A percentile compares a stretch with the other conserved stretches of the same genome.
Conservation (phyloP, 2,113 vertebrate species). For the Dasyprocta punctata region DNA sequence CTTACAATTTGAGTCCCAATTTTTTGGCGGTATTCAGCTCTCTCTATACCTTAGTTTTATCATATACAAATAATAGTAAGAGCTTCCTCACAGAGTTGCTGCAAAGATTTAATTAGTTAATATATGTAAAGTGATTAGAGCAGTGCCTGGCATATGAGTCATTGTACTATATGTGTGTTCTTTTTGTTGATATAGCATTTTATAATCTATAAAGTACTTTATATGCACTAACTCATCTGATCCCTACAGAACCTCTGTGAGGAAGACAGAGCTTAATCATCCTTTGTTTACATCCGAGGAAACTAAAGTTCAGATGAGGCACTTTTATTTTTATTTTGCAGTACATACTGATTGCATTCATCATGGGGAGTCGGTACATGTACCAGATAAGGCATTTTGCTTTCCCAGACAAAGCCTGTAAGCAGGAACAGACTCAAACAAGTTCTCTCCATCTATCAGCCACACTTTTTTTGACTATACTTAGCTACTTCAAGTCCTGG, state of each 20-base stretch:
- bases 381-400: background rate
- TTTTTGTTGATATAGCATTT: background rate
- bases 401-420: background rate
- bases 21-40: background rate
- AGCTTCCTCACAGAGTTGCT: background rate
- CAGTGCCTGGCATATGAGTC: background rate
- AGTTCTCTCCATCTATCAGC: background rate
- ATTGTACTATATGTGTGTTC: background rate
- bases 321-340: background rate
- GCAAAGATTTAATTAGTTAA: background rate
- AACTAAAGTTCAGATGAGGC: background rate
- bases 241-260: background rate
- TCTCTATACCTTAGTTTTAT: background rate
- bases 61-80: background rate
- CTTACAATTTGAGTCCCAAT: background rate
- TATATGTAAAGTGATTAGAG: background rate
- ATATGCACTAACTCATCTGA: background rate
- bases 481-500: background rate
- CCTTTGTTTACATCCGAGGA: constrained; percentile 4
- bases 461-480: background rate
- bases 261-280: background rate
- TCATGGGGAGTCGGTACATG: background rate
- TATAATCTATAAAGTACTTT: background rate
- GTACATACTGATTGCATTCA: background rate
- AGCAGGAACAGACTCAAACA: background rate